These are phyloP conservation scores for Paguma larvata DNA, from an alignment of 2,797 vertebrate species.

Conservation along the genomic window DNA sequence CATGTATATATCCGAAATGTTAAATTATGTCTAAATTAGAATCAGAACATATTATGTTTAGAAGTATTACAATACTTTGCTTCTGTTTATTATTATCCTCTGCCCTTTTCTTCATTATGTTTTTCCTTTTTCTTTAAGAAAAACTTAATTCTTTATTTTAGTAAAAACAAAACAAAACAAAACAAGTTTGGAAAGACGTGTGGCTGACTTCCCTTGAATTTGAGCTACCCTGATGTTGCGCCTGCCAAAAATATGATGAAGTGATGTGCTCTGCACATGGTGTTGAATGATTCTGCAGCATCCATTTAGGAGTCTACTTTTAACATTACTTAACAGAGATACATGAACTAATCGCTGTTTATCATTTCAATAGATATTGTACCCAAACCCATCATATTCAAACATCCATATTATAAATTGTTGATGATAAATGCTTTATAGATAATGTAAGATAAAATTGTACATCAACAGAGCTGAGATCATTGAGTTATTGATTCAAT, in stretches of 20 bases:
- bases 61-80: not conserved
- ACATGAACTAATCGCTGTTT: conserved; percentile 89
- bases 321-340: conserved; percentile 89
- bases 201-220: conserved; percentile 71
- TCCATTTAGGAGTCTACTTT: conserved; percentile 83
- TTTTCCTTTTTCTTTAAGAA: not conserved
- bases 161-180: not conserved
- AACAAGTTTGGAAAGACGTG: not conserved
- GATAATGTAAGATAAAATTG: conserved; percentile 89
- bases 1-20: not conserved
- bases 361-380: conserved; percentile 89
- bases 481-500: conserved; percentile 92
- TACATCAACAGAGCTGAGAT: conserved; percentile 90
- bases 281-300: conserved; percentile 83
- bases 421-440: conserved; percentile 84
- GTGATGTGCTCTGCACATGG: conserved; percentile 59
- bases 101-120: too few species aligned
- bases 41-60: not conserved
- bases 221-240: conserved; percentile 63
- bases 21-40: not conserved
- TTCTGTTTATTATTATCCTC: not conserved
- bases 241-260: conserved; percentile 75
- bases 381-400: conserved; percentile 83
- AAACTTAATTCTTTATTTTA: not conserved
- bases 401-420: conserved; percentile 84